These are phyloP conservation scores for Shargacucullia verbasci DNA, from an alignment of 2,888 invertebrate genomes.

Conservation along the genomic window DNA sequence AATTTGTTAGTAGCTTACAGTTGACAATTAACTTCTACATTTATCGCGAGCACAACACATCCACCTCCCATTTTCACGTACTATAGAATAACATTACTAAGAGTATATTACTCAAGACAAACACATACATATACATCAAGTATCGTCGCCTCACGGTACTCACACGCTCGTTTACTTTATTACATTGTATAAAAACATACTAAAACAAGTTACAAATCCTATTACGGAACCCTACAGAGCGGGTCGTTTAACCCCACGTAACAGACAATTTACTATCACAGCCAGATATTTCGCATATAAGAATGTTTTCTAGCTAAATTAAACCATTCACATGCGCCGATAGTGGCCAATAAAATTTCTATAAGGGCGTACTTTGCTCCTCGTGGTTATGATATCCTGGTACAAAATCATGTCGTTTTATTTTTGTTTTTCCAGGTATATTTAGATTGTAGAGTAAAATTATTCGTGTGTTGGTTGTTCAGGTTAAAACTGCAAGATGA, in stretches of 20 bases:
- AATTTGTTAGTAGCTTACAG: too few species aligned
- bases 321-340: constrained; percentile 31
- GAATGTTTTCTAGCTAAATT: constrained; percentile 40
- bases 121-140: constrained; percentile 26
- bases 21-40: too few species aligned
- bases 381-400: constrained; percentile 26
- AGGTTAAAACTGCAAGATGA: constrained; percentile 29
- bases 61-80: too few species aligned
- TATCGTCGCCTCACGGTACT: constrained; percentile 29
- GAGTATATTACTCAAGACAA: constrained; percentile 21
- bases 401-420: neutral
- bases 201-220: constrained; percentile 61
- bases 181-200: constrained; percentile 60
- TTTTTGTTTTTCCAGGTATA: constrained; percentile 2
- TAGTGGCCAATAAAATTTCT: constrained; percentile 45
- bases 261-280: constrained; percentile 43
- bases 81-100: constrained; percentile 17
- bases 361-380: constrained; percentile 18
- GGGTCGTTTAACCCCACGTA: constrained; percentile 48
- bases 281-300: constrained; percentile 17
- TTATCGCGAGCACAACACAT: too few species aligned
- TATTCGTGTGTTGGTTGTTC: too few species aligned
- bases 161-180: constrained; percentile 53
- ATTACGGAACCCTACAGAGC: constrained; percentile 50
- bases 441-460: too few species aligned